Evolutionary conservation across 1,140 invertebrate genomes (phyloP).

Genomic region (Drosophila mojavensis): DNA sequence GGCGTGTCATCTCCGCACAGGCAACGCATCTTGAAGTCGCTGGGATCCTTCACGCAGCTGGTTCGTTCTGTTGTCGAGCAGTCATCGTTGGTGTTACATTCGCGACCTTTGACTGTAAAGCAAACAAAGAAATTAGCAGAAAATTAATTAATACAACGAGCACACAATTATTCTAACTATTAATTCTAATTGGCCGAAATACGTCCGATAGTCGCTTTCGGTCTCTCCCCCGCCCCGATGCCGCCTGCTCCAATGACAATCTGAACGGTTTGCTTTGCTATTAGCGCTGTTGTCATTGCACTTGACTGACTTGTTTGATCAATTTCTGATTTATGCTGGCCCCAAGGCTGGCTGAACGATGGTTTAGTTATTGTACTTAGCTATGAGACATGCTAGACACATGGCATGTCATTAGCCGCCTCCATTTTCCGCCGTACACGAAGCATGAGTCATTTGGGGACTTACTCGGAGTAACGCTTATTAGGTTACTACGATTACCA

Average conservation of each 20-base stretch:
- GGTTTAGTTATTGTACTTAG: constrained; percentile 22
- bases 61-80: constrained; percentile 87
- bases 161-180: not conserved
- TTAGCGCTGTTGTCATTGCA: constrained; percentile 68
- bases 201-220: not conserved
- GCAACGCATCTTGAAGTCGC: constrained; percentile 86
- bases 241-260: constrained; percentile 41
- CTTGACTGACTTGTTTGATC: constrained; percentile 81
- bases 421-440: not conserved
- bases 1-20: constrained; percentile 88
- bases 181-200: not conserved
- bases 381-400: constrained; percentile 3
- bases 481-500: not conserved
- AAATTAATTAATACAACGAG: constrained; percentile 8
- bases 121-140: not conserved
- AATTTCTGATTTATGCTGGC: constrained; percentile 70
- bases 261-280: constrained; percentile 16
- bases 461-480: not conserved
- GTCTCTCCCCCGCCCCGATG: not conserved
- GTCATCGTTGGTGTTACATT: constrained; percentile 86
- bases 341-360: constrained; percentile 2
- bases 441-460: not conserved
- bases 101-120: constrained; percentile 85
- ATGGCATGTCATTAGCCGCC: constrained; percentile 23
- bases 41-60: constrained; percentile 87